These are phyloP conservation scores for Drosophila nr. perissopoda DNA, from an alignment of 2,888 invertebrate species.

Conservation along the genomic window DNA sequence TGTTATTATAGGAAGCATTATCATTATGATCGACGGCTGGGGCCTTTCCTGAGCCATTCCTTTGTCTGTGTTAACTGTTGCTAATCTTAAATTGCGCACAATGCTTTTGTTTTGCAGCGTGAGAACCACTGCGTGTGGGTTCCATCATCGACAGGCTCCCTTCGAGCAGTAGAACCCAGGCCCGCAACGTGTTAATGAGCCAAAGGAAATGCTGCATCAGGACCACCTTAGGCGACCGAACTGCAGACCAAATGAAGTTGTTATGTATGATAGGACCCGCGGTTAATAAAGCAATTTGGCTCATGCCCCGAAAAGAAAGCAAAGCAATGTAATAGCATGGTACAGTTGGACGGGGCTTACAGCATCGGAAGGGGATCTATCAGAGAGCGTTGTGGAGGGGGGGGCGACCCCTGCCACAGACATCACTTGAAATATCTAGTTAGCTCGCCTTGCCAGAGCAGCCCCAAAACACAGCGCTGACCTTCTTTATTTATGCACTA, in stretches of 20 bases:
- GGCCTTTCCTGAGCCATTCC: slow-evolving; percentile 40
- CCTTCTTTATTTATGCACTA: slow-evolving; percentile 80
- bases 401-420: slow-evolving; percentile 43
- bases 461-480: slow-evolving; percentile 56
- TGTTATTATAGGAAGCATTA: slow-evolving; percentile 71
- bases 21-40: slow-evolving; percentile 68
- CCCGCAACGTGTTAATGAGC: slow-evolving; percentile 77
- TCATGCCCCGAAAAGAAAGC: slow-evolving; percentile 26
- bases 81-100: slow-evolving; percentile 75
- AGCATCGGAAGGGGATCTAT: slow-evolving; percentile 31
- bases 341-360: slow-evolving; percentile 17
- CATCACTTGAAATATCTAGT: slow-evolving; percentile 68
- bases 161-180: background rate
- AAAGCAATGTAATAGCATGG: background rate
- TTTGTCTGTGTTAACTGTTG: slow-evolving; percentile 73
- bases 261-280: slow-evolving; percentile 34
- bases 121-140: slow-evolving; percentile 83
- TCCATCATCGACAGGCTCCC: slow-evolving; percentile 45
- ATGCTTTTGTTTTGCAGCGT: slow-evolving; percentile 68
- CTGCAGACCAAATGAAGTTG: slow-evolving; percentile 61
- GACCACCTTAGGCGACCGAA: slow-evolving; percentile 64
- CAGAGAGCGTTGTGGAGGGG: background rate
- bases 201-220: slow-evolving; percentile 72
- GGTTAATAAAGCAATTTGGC: slow-evolving; percentile 70
- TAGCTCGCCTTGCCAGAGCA: slow-evolving; percentile 41